Evolutionary conservation across 1,140 invertebrate species (phyloP).

Genomic region (Acyrthosiphon pisum): DNA sequence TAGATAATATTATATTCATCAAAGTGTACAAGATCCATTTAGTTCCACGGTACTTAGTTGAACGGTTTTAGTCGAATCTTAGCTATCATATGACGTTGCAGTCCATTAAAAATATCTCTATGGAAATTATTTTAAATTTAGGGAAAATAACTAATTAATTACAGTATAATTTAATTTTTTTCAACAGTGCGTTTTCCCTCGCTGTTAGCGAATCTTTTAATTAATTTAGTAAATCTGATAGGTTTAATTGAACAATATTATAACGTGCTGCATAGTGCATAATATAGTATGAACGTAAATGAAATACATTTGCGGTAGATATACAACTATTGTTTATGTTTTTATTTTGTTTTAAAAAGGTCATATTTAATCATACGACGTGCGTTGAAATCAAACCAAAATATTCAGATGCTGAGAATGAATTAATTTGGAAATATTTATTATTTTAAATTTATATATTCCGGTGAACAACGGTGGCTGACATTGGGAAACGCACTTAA

Average conservation of each 20-base stretch:
- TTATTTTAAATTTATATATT: conserved; percentile 1
- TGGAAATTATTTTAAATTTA: not conserved
- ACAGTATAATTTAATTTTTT: not conserved
- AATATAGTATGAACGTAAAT: not conserved
- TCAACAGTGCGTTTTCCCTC: not conserved
- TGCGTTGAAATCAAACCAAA: not conserved
- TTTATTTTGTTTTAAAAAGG: not conserved
- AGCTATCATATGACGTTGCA: not conserved
- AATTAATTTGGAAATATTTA: not conserved
- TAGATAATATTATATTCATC: not conserved
- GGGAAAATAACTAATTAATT: not conserved
- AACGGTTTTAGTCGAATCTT: not conserved
- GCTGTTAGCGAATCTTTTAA: not conserved
- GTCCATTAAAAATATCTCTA: not conserved
- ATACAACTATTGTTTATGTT: not conserved
- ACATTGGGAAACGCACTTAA: not conserved
- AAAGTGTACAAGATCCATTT: not conserved
- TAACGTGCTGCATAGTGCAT: not conserved
- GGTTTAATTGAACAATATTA: not conserved
- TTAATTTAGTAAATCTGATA: not conserved
- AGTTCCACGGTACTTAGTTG: not conserved
- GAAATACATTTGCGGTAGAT: not conserved
- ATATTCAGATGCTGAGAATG: not conserved
- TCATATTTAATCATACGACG: not conserved
- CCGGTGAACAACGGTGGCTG: not conserved